Conservation (phyloP, 1,140 invertebrate genomes). For the Pararge aegeria region DNA sequence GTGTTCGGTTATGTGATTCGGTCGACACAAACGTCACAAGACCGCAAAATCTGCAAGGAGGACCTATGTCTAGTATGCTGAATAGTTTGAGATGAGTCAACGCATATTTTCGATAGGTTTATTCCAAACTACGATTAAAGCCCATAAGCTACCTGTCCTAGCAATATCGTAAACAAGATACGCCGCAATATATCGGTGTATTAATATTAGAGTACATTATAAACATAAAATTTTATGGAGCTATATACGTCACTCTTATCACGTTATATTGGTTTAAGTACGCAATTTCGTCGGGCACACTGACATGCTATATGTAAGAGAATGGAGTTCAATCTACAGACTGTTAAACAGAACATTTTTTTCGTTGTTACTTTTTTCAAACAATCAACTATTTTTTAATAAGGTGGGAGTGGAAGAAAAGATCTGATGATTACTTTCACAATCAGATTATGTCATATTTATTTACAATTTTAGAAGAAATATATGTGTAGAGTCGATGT, state of each 20-base stretch:
- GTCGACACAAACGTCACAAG: too few species aligned
- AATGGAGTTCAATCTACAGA: not conserved
- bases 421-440: too few species aligned
- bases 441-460: too few species aligned
- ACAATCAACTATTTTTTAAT: too few species aligned
- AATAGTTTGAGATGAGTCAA: not conserved
- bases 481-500: too few species aligned
- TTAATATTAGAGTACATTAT: conserved; percentile 20
- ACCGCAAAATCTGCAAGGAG: too few species aligned
- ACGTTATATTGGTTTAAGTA: conserved; percentile 14
- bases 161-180: conserved; percentile 17
- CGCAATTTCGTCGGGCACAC: conserved; percentile 1
- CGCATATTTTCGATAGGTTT: not conserved
- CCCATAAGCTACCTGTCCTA: not conserved
- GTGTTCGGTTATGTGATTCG: too few species aligned
- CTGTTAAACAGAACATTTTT: not conserved
- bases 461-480: too few species aligned
- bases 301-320: not conserved
- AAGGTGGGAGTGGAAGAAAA: too few species aligned
- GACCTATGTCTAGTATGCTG: too few species aligned
- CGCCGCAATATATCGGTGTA: conserved; percentile 14
- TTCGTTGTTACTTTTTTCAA: too few species aligned
- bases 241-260: conserved; percentile 20
- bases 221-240: conserved; percentile 25
- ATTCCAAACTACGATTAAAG: not conserved